These are phyloP conservation scores for Magallana ariakensis DNA, from an alignment of 1,140 invertebrate species.

Conservation along the genomic window DNA sequence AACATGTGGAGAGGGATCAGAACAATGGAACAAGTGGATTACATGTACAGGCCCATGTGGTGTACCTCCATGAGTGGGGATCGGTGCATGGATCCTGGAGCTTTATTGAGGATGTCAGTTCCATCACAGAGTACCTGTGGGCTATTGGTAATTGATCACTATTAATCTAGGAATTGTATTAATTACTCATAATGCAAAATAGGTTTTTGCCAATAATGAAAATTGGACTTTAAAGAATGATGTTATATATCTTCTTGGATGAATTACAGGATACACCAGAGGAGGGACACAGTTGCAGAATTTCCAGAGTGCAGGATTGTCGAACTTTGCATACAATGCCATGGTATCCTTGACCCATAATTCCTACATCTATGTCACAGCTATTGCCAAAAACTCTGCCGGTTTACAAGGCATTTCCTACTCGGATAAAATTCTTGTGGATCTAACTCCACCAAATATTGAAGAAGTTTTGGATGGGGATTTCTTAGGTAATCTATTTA, in stretches of 20 bases:
- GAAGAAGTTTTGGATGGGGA: slow-evolving; percentile 60
- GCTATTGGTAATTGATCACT: slow-evolving; percentile 60
- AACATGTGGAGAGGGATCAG: slow-evolving; percentile 43
- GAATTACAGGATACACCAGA: slow-evolving; percentile 53
- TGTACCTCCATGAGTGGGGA: slow-evolving; percentile 64
- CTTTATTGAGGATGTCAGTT: slow-evolving; percentile 61
- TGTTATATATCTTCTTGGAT: no score
- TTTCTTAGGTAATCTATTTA: not conserved
- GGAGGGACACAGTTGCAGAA: slow-evolving; percentile 67
- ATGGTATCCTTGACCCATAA: slow-evolving; percentile 60
- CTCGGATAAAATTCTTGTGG: slow-evolving; percentile 61
- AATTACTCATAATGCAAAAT: no score
- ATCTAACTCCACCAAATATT: slow-evolving; percentile 66
- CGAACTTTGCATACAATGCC: slow-evolving; percentile 57
- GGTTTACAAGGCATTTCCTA: slow-evolving; percentile 61
- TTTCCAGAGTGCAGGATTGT: slow-evolving; percentile 60
- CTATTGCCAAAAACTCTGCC: slow-evolving; percentile 65
- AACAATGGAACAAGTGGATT: slow-evolving; percentile 16
- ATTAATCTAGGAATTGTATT: no score
- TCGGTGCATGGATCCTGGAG: slow-evolving; percentile 65
- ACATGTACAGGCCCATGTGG: slow-evolving; percentile 54
- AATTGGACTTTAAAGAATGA: no score
- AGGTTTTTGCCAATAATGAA: no score
- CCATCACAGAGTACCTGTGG: slow-evolving; percentile 65
- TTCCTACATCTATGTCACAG: slow-evolving; percentile 62